A percentile compares a stretch with the other conserved stretches of the same genome.
These are phyloP conservation scores for Drosophila subsilvestris DNA, from an alignment of 2,888 invertebrate genomes.

Conservation along the genomic window DNA sequence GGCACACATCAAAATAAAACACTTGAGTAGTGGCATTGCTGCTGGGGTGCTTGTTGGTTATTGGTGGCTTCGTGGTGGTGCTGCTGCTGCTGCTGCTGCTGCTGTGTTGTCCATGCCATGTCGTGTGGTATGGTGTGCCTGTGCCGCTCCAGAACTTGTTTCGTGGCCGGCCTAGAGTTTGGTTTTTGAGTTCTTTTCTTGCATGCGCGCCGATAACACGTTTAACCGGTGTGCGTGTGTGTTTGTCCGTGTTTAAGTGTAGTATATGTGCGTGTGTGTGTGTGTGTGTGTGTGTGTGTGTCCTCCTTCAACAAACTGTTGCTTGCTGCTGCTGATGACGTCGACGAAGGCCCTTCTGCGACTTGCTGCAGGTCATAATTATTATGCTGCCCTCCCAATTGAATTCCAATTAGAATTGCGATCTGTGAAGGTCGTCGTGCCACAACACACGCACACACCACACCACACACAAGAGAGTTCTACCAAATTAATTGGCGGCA, in stretches of 20 bases:
- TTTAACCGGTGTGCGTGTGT: conserved; percentile 73
- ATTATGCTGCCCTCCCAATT: conserved; percentile 51
- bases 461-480: conserved; percentile 4
- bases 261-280: conserved; percentile 50
- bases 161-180: conserved; percentile 76
- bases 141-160: conserved; percentile 76
- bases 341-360: conserved; percentile 55
- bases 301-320: conserved; percentile 80
- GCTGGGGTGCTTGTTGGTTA: conserved; percentile 7
- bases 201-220: conserved; percentile 78
- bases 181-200: conserved; percentile 55
- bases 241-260: conserved; percentile 10
- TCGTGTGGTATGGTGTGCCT: conserved; percentile 41
- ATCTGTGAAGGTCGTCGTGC: conserved; percentile 43
- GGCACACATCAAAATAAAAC: conserved; percentile 70
- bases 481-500: conserved; percentile 37
- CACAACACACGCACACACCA: conserved; percentile 10
- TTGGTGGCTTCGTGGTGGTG: conserved; percentile 25
- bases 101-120: conserved; percentile 14
- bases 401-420: conserved; percentile 65
- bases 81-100: conserved; percentile 25
- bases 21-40: conserved; percentile 48
- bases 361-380: conserved; percentile 47
- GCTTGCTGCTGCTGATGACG: conserved; percentile 71
- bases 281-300: conserved; percentile 56